These are phyloP conservation scores for Eufriesea mexicana DNA, from an alignment of 1,140 invertebrate genomes.

Conservation along the genomic window DNA sequence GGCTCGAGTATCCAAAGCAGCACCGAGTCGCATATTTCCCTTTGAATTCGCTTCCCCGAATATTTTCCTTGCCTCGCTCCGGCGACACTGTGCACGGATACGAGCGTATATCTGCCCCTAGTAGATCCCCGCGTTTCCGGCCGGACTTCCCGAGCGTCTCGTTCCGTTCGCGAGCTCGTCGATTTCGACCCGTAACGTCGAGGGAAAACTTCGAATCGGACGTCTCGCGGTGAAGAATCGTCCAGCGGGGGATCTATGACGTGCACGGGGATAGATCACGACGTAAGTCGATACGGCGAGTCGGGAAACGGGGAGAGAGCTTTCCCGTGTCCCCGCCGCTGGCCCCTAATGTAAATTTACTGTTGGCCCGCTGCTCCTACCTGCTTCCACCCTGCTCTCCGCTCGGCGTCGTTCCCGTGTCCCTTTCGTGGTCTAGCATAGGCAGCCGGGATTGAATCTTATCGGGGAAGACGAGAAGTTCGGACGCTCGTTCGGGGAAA, in stretches of 20 bases:
- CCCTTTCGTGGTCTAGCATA: neutral
- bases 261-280: neutral
- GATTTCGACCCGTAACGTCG: neutral
- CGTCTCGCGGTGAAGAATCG: neutral
- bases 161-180: neutral
- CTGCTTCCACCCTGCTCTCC: slow-evolving; percentile 67
- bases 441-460: neutral
- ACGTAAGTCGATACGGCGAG: slow-evolving; percentile 46
- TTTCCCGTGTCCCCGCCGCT: slow-evolving; percentile 71
- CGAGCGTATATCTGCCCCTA: neutral
- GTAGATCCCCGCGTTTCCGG: neutral
- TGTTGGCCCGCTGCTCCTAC: slow-evolving; percentile 67
- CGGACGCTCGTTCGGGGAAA: neutral
- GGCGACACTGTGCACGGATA: neutral
- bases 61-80: neutral
- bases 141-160: neutral
- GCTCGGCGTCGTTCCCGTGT: slow-evolving; percentile 48
- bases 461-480: neutral
- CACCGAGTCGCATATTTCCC: neutral
- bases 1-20: neutral
- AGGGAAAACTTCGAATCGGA: neutral
- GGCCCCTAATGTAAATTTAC: slow-evolving; percentile 76
- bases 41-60: slow-evolving; percentile 1
- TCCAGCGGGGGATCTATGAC: slow-evolving; percentile 1
- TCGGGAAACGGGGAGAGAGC: slow-evolving; percentile 59